These are phyloP conservation scores for Thunnus albacares DNA, from an alignment of 2,797 vertebrate genomes.

Conservation along the genomic window DNA sequence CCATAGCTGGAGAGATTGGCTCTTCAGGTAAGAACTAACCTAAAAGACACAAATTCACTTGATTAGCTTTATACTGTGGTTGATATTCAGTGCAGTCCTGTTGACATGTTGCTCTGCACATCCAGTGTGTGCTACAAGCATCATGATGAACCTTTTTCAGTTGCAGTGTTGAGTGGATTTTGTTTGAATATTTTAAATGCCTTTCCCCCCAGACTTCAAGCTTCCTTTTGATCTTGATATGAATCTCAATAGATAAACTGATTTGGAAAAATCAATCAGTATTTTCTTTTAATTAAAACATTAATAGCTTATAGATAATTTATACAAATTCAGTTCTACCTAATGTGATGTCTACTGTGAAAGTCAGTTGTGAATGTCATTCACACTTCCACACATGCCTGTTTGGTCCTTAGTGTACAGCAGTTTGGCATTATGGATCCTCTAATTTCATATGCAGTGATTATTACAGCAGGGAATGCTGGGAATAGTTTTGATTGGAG, in stretches of 20 bases:
- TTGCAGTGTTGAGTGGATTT: neutral
- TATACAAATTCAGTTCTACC: neutral
- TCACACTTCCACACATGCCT: neutral
- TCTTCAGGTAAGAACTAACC: too few relatives aligned
- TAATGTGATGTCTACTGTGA: neutral
- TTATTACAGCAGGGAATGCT: conserved; percentile 83
- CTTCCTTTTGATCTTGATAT: neutral
- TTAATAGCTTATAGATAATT: neutral
- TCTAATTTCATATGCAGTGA: conserved; percentile 81
- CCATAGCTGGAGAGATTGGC: neutral
- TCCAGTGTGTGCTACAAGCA: neutral
- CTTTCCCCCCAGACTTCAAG: neutral
- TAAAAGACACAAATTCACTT: neutral
- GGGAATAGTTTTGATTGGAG: conserved; percentile 88
- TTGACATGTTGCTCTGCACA: neutral
- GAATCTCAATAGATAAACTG: neutral
- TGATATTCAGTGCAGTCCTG: neutral
- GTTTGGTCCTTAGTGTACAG: conserved; percentile 50
- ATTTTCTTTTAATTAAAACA: neutral
- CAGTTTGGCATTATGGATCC: conserved; percentile 71
- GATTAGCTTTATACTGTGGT: neutral
- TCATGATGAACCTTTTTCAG: neutral
- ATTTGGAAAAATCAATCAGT: neutral
- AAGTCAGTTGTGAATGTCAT: conserved; percentile 10
- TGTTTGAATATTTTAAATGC: too few relatives aligned